These are phyloP conservation scores for Haliclystus octoradiatus DNA, from an alignment of 30 jellyfish, hydroid and myxozoan genomes.

Conservation along the genomic window DNA sequence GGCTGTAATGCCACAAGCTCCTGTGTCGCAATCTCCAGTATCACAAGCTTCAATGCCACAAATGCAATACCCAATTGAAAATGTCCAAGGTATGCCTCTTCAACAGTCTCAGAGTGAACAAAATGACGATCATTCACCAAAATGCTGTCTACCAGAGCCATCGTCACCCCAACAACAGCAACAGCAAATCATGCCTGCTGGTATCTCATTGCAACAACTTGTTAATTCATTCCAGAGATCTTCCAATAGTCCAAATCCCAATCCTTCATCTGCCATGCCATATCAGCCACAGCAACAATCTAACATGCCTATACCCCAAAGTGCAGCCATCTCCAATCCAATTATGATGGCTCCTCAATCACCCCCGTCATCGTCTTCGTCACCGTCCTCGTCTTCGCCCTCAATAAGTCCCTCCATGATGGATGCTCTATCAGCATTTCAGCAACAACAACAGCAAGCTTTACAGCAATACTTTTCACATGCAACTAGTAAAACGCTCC, in stretches of 20 bases:
- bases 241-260: not conserved
- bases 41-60: conserved; percentile 28
- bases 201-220: not conserved
- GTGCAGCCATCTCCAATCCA: not conserved
- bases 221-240: not conserved
- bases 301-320: not conserved
- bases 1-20: conserved; percentile 34
- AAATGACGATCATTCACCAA: not conserved
- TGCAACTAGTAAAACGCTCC: not conserved
- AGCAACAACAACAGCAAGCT: not conserved
- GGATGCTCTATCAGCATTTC: not conserved
- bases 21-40: not conserved
- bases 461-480: not conserved
- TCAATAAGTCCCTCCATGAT: too few relatives aligned
- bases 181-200: not conserved
- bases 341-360: not conserved
- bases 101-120: not conserved
- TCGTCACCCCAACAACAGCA: not conserved
- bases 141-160: not conserved
- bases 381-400: not conserved
- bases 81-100: not conserved
- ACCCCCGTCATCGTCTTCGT: not conserved
- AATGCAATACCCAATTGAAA: not conserved
- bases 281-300: not conserved
- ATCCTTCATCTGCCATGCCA: not conserved